A percentile compares a stretch with the other conserved stretches of the same genome.
These are phyloP conservation scores for Smutsia gigantea DNA, from an alignment of 2,797 vertebrate genomes.

Conservation along the genomic window DNA sequence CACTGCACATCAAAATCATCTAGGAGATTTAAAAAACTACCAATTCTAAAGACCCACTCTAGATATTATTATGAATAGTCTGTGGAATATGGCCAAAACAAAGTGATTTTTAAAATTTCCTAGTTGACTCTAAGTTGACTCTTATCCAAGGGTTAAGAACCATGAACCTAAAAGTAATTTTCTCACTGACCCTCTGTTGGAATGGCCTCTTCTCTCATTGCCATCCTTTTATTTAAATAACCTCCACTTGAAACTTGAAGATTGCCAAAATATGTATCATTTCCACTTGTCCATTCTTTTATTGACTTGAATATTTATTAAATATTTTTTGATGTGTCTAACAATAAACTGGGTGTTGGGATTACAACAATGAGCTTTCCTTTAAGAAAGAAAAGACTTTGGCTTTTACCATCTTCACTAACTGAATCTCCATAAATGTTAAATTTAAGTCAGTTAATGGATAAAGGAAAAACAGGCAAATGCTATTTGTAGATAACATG, in stretches of 20 bases:
- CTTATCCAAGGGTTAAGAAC: background rate
- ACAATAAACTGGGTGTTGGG: background rate
- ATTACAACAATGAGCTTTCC: background rate
- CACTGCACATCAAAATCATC: background rate
- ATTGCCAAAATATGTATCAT: background rate
- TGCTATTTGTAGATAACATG: background rate
- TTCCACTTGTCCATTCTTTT: background rate
- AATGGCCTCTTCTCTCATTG: background rate
- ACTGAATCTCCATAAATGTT: background rate
- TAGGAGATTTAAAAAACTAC: background rate
- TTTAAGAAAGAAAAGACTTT: background rate
- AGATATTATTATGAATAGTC: background rate
- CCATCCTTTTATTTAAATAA: background rate
- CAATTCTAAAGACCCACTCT: background rate
- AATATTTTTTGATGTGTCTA: background rate
- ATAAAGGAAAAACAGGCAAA: background rate
- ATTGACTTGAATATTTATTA: background rate
- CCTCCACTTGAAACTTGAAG: background rate
- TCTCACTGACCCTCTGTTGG: background rate
- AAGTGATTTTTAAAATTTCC: background rate
- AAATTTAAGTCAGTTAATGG: background rate
- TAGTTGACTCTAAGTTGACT: background rate
- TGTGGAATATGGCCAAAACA: background rate
- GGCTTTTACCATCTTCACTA: background rate
- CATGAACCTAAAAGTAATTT: background rate